These are phyloP conservation scores for Melanerpes aurifrons DNA, from an alignment of 2,113 vertebrate genomes.

Conservation along the genomic window DNA sequence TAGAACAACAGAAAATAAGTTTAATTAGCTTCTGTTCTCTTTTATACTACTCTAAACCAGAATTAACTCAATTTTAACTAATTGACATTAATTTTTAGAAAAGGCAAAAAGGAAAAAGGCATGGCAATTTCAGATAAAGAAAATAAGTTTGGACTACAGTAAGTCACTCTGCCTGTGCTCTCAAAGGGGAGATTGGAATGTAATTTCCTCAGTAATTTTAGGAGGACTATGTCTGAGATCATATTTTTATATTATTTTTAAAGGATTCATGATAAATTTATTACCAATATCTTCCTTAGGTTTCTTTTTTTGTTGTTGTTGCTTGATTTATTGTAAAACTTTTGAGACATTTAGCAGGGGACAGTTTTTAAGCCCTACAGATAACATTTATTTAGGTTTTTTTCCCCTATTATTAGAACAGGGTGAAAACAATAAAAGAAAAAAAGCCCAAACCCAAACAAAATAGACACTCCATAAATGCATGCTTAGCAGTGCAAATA, in stretches of 20 bases:
- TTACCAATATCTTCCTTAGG: background rate
- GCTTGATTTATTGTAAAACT: background rate
- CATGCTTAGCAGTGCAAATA: background rate
- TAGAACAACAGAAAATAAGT: background rate
- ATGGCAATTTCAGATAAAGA: background rate
- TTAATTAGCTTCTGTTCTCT: background rate
- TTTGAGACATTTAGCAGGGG: background rate
- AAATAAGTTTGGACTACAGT: background rate
- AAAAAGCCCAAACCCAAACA: background rate
- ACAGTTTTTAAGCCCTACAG: background rate
- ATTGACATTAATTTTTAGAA: background rate
- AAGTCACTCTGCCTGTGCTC: background rate
- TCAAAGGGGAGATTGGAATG: too few relatives aligned
- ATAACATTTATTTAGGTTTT: background rate
- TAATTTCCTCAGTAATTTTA: background rate
- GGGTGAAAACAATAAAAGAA: background rate
- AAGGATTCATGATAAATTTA: background rate
- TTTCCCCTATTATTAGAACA: background rate
- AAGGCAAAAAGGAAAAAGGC: background rate
- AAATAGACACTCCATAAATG: background rate
- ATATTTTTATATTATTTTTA: background rate
- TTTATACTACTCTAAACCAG: background rate
- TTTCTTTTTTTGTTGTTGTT: background rate
- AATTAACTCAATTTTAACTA: background rate
- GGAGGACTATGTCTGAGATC: background rate